Evolutionary conservation across 37 sponge, comb jelly and placozoan genomes (phyloP).

Genomic region (Spongia lamella): DNA sequence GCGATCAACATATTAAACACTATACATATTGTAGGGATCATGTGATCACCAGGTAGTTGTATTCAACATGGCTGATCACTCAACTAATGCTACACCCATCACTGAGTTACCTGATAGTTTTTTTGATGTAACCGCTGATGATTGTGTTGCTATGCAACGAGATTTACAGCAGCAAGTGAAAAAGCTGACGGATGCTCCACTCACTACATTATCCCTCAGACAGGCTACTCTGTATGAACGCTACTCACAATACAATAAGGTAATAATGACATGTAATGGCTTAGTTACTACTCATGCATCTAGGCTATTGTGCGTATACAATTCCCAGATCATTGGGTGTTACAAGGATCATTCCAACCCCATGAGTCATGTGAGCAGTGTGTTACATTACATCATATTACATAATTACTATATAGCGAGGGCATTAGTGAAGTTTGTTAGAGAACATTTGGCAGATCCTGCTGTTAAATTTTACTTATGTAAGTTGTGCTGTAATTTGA

Average conservation of each 20-base stretch:
- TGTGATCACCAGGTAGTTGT: no score
- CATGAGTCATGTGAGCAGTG: constrained; percentile 54
- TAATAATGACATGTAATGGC: constrained; percentile 7
- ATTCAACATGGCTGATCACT: not conserved
- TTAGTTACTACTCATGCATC: not conserved
- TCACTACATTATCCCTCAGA: constrained; percentile 47
- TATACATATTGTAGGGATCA: no score
- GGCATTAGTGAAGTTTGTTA: constrained; percentile 49
- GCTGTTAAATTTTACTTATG: constrained; percentile 58
- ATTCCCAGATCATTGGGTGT: constrained; percentile 64
- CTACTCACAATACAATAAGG: constrained; percentile 35
- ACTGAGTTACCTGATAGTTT: constrained; percentile 63
- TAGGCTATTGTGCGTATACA: constrained; percentile 54
- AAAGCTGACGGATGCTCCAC: constrained; percentile 26
- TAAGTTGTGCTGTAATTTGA: constrained; percentile 38
- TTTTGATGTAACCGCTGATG: constrained; percentile 57
- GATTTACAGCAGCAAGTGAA: constrained; percentile 43
- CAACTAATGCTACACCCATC: not conserved
- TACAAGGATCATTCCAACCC: constrained; percentile 67
- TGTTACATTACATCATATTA: not conserved
- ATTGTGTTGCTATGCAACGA: constrained; percentile 43
- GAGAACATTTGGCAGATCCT: constrained; percentile 57
- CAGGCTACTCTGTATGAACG: not conserved
- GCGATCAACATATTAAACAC: no score
- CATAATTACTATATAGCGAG: constrained; percentile 22